A percentile compares a stretch with the other conserved stretches of the same genome.
Evolutionary conservation across 2,797 vertebrate genomes (phyloP).

Genomic region (Aulostomus chinensis): DNA sequence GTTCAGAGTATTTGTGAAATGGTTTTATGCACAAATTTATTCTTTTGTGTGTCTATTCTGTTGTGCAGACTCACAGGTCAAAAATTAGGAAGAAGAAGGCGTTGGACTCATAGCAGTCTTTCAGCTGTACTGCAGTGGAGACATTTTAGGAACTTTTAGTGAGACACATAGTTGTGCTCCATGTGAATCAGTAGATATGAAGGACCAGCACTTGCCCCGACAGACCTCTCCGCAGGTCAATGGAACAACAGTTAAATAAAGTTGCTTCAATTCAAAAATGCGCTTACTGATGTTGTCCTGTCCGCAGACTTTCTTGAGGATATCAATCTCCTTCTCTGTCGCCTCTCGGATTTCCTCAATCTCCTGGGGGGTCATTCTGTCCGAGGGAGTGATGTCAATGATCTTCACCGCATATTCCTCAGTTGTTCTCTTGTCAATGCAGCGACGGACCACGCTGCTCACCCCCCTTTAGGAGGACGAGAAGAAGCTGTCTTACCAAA

Average conservation of each 20-base stretch:
- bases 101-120: conserved; percentile 93
- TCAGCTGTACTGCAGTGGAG: conserved; percentile 91
- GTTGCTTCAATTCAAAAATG: neutral
- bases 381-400: conserved; percentile 92
- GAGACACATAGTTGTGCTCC: neutral
- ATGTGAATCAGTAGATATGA: conserved; percentile 2
- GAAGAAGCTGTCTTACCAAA: neutral
- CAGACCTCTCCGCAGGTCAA: conserved; percentile 1
- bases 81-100: conserved; percentile 98
- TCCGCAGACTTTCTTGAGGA: conserved; percentile 91
- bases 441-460: conserved; percentile 94
- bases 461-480: conserved; percentile 87
- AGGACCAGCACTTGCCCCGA: neutral
- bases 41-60: too few relatives aligned
- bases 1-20: too few relatives aligned
- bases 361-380: conserved; percentile 85
- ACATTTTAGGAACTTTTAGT: neutral
- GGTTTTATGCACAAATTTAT: too few relatives aligned
- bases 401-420: conserved; percentile 95
- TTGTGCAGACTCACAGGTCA: conserved; percentile 89
- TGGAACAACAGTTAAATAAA: neutral
- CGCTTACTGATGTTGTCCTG: conserved; percentile 92
- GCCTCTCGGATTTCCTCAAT: conserved; percentile 88
- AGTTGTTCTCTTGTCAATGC: conserved; percentile 85
- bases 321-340: conserved; percentile 93